phyloP scores from a whole-genome alignment of 2,797 vertebrate species.

The Lacerta bilineata region DNA sequence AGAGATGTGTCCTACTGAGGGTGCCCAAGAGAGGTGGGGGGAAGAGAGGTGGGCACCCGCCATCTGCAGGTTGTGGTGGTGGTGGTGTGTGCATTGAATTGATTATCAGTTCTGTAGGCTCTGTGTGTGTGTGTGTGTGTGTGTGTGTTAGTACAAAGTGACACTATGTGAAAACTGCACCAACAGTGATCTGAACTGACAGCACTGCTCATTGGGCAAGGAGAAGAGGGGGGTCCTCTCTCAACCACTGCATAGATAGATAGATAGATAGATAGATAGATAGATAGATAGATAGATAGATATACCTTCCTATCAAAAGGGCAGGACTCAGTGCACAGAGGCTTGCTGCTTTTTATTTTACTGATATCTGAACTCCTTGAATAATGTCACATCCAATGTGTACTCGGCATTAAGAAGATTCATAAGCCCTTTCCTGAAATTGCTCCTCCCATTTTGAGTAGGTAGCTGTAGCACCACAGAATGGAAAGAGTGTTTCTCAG shows the following conservation, averaged over 20 bases:
- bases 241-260: neutral
- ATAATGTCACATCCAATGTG: neutral
- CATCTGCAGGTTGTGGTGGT: neutral
- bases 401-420: neutral
- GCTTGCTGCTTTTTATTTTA: too few species aligned
- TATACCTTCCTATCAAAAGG: neutral
- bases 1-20: neutral
- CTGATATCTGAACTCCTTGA: neutral
- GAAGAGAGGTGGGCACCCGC: neutral
- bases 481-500: conserved; percentile 2
- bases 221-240: neutral
- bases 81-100: neutral
- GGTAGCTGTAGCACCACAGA: conserved; percentile 12
- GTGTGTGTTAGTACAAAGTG: neutral
- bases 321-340: neutral
- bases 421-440: neutral
- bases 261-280: too few species aligned
- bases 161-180: neutral
- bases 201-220: too few species aligned
- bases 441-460: neutral
- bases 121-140: too few species aligned
- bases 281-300: neutral
- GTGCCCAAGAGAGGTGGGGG: neutral
- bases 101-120: neutral
- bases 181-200: neutral